A percentile compares a stretch with the other conserved stretches of the same genome.
phyloP scores from a whole-genome alignment of 2,797 vertebrate genomes.

The Rhodeus uyekii region DNA sequence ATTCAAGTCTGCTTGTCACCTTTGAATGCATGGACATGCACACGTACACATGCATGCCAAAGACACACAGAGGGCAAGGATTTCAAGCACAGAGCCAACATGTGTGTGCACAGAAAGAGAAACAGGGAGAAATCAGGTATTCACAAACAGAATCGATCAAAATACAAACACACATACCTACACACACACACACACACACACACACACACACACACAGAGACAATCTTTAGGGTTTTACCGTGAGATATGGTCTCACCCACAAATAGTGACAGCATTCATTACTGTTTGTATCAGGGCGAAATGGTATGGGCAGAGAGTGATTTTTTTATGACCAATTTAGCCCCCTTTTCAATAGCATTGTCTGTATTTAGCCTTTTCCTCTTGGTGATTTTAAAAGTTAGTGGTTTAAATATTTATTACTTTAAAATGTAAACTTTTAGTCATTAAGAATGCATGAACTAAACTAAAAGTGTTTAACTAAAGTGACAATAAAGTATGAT shows the following conservation, averaged over 20 bases:
- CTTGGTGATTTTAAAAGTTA: background rate
- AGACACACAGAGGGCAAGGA: background rate
- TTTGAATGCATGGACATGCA: background rate
- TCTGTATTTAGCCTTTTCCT: background rate
- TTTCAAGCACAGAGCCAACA: background rate
- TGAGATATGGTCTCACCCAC: background rate
- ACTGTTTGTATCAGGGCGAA: background rate
- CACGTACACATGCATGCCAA: background rate
- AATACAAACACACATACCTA: too few relatives aligned
- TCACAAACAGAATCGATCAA: background rate
- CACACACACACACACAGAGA: too few relatives aligned
- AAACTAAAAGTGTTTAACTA: background rate
- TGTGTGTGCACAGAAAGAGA: background rate
- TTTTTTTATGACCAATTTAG: background rate
- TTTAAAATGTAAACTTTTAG: background rate
- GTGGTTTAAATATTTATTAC: background rate
- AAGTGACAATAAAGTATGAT: background rate
- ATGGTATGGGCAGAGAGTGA: background rate
- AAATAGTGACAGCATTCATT: background rate
- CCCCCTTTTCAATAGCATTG: background rate
- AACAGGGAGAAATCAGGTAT: background rate
- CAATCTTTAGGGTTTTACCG: background rate
- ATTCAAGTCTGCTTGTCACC: constrained; percentile 5
- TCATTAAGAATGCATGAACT: background rate
- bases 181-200: background rate